Percentiles rank a stretch among this genome's conserved stretches.
These are phyloP conservation scores for Malacoctenus gilli DNA, from an alignment of 2,797 vertebrate species.

Conservation along the genomic window DNA sequence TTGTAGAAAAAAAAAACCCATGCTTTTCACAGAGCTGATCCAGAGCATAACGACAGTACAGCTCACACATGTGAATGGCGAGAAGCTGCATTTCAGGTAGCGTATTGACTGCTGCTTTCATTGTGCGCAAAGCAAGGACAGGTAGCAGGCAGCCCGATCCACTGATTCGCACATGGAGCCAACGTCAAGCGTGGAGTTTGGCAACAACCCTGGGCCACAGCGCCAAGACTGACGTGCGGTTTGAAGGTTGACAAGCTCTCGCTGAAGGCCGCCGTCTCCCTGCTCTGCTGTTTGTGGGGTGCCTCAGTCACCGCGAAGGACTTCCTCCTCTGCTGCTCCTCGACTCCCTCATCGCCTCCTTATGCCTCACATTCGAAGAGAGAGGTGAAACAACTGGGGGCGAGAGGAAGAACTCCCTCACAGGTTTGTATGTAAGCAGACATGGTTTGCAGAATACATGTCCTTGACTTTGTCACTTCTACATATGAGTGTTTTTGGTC, in stretches of 20 bases:
- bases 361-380: no score
- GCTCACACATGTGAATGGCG: background rate
- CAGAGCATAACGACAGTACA: background rate
- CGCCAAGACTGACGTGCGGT: constrained; percentile 7
- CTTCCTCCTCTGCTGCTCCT: no score
- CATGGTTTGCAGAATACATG: no score
- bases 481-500: no score
- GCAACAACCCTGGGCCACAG: background rate
- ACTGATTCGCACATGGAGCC: background rate
- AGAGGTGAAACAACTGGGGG: no score
- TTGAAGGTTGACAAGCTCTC: constrained; percentile 22
- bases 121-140: background rate
- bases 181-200: background rate
- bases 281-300: constrained; percentile 3
- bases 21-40: background rate
- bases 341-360: no score
- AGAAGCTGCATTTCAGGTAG: background rate
- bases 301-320: no score
- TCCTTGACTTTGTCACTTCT: no score
- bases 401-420: no score
- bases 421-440: no score
- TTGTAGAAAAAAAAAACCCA: background rate
- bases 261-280: background rate
- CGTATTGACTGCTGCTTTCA: background rate
- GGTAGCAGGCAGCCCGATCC: background rate